Conservation (phyloP, 2,797 vertebrate species). For the Lepus oiostolus region DNA sequence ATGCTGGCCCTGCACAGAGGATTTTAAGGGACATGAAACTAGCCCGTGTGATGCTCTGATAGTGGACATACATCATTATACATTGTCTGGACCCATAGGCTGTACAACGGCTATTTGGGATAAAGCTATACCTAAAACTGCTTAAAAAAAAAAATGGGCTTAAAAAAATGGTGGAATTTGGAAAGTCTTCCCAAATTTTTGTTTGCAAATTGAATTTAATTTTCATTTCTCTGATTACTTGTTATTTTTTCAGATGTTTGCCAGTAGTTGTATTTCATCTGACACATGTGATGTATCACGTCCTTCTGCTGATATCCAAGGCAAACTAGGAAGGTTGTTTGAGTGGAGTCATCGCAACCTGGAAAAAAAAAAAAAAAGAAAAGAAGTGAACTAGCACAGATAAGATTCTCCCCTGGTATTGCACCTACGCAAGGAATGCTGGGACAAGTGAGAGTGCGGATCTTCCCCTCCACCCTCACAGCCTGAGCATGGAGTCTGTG, state of each 20-base stretch:
- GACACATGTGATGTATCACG: background rate
- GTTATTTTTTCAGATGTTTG: conserved; percentile 1
- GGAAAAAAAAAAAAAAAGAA: no score
- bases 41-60: no score
- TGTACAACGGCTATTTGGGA: background rate
- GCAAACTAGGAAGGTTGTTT: background rate
- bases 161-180: no score
- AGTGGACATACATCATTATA: background rate
- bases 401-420: conserved; percentile 1
- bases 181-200: no score
- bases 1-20: no score
- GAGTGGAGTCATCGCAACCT: conserved; percentile 29
- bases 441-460: background rate
- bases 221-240: conserved; percentile 29
- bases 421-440: background rate
- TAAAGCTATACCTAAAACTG: background rate
- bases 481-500: background rate
- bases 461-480: background rate
- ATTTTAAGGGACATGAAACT: no score
- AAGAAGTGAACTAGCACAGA: conserved; percentile 27
- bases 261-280: conserved; percentile 26
- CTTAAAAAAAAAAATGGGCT: no score
- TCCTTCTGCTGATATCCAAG: conserved; percentile 13
- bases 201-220: background rate
- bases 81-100: background rate